Evolutionary conservation across 2,888 invertebrate genomes (phyloP), one percentile per base, ranked within the genome.

Genomic region (Caenorhabditis sulstoni): DNA sequence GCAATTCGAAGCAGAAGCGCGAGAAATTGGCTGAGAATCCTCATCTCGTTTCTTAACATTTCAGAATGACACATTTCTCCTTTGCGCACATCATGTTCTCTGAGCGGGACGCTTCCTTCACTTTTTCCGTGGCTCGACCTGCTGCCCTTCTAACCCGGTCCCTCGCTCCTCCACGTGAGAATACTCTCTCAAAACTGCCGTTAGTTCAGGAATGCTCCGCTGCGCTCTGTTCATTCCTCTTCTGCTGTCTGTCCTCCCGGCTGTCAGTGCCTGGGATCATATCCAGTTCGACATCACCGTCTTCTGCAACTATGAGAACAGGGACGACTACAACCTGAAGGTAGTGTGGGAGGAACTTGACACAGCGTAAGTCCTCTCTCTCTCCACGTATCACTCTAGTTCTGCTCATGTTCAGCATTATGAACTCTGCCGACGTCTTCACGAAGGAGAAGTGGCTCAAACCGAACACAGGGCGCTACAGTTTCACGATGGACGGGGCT

Each of bases 281-380:
- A 61, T 70, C 29, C 52, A 70, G 23, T 70, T 61, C 70, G 70
- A 70, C 47, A 70, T 61, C 47, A 55, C 70, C 20, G 20, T 70
- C 1, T 61, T 70, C 61, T 70, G 70, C 22, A 45, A 55, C 8
- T 14, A n/a, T n/a, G 4, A 9, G 1, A 45, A 61, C 22, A 49
- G 61, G 5, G 16, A 23, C 11, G 1, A 14, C 0, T 70, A 61
- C 23, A 47, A 70, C n/a, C 8, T 61, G 53, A 35, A 47, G 18
- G 41, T 61, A 23, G 22, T 53, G 20, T 70, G 70, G 70, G 52
- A 20, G 37, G 70, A 70, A 37, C 14, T 22, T 0, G 68, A 68
- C 45, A 22, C 20, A 1, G 1, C 39, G 59, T 67, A 14, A 49
- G 66, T 67, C 1, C 35, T 16, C 1, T 9, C 29, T 35, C 1